These are phyloP conservation scores for Hesperia comma DNA, from an alignment of 2,888 invertebrate species.

Conservation along the genomic window DNA sequence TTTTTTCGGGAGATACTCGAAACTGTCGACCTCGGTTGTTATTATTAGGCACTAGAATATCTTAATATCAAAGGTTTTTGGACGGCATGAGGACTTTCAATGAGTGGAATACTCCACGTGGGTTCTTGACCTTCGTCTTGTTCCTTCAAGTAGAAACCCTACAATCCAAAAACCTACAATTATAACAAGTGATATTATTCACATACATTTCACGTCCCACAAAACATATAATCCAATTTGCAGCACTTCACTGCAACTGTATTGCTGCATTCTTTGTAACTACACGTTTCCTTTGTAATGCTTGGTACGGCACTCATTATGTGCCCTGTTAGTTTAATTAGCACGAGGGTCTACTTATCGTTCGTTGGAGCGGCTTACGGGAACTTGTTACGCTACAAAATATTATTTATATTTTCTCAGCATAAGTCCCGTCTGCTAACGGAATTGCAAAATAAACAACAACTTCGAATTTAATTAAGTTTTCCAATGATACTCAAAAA, in stretches of 20 bases:
- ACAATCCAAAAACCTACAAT: too few relatives aligned
- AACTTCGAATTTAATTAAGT: too few relatives aligned
- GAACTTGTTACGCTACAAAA: constrained; percentile 39
- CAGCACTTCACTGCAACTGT: constrained; percentile 63
- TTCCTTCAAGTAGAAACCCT: too few relatives aligned
- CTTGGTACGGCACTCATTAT: constrained; percentile 51
- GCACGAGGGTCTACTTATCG: constrained; percentile 71
- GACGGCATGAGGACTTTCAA: too few relatives aligned
- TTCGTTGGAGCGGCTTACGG: constrained; percentile 59
- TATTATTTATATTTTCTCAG: constrained; percentile 35
- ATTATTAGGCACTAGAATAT: too few relatives aligned
- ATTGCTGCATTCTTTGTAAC: constrained; percentile 44
- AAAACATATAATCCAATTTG: constrained; percentile 64
- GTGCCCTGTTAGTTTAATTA: constrained; percentile 71
- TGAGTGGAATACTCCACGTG: too few relatives aligned
- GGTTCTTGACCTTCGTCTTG: too few relatives aligned
- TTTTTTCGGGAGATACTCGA: too few relatives aligned
- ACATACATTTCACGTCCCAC: constrained; percentile 23
- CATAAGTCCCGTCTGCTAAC: constrained; percentile 18
- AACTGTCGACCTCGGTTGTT: too few relatives aligned
- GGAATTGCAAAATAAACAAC: neutral
- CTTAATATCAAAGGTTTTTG: too few relatives aligned
- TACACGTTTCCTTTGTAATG: constrained; percentile 49
- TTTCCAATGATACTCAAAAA: too few relatives aligned
- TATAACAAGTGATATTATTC: too few relatives aligned